Conservation (phyloP, 2,797 vertebrate species). For the Tadarida brasiliensis region DNA sequence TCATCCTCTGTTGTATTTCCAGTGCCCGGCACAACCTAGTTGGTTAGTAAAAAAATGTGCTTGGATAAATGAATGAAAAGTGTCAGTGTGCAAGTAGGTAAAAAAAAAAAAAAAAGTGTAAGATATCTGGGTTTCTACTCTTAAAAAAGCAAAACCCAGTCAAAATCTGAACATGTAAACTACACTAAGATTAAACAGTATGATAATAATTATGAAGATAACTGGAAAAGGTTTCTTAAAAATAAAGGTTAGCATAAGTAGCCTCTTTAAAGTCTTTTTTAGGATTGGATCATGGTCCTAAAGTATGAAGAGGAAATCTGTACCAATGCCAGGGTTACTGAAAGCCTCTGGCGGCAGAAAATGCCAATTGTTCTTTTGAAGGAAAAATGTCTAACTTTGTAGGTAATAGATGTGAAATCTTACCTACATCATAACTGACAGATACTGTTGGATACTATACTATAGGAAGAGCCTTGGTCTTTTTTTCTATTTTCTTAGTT, state of each 20-base stretch:
- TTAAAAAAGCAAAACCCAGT: conserved; percentile 36
- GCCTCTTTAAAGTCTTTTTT: conserved; percentile 12
- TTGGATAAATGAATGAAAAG: conserved; percentile 47
- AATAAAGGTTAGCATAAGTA: neutral
- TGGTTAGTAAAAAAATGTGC: conserved; percentile 9
- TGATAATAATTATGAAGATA: conserved; percentile 14
- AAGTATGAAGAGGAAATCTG: neutral
- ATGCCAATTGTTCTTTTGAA: neutral
- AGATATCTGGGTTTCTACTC: neutral
- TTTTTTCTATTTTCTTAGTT: neutral
- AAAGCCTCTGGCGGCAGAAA: neutral
- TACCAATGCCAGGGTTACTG: neutral
- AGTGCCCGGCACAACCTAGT: neutral
- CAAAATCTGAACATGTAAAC: conserved; percentile 26
- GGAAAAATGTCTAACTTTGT: neutral
- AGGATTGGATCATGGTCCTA: neutral
- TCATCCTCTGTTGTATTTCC: conserved; percentile 5
- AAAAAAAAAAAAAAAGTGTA: conserved; percentile 3
- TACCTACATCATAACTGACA: neutral
- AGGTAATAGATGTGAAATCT: neutral
- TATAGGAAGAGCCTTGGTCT: neutral
- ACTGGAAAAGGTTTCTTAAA: neutral
- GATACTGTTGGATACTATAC: neutral
- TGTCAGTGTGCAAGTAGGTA: neutral
- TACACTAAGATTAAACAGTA: conserved; percentile 12